Evolutionary conservation across 2,113 vertebrate genomes (phyloP), one percentile per base, ranked within the genome.

Genomic region (Austrofundulus limnaeus): DNA sequence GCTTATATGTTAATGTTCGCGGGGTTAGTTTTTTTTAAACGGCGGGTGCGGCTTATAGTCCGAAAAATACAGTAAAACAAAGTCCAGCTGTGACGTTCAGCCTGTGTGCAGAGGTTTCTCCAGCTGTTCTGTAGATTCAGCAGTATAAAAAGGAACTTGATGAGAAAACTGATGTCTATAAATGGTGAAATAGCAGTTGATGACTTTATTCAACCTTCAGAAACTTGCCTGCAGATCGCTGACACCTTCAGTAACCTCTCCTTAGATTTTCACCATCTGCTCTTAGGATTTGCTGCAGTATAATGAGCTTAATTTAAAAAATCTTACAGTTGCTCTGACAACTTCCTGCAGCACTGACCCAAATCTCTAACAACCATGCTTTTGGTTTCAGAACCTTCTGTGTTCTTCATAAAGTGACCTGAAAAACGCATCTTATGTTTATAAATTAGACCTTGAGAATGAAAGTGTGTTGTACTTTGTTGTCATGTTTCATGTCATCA

Each of bases 361-460:
- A 23, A 37, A 16, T 66, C 65, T 61, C 24, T 17, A 5, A 58
- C 55, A 2, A 61, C 58, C 66, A 61, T 86, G 70, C 73, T 86
- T 82, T 85, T 79, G 52, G 47, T 85, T 83, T 81, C 75, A 66
- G 48, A 7, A n/a, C 83, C 87, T 84, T 77, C 85, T 89, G 83
- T 67, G 77, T 47, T 78, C 82, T 86, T 80, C 16, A 25, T 63
- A 55, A 56, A 20, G 34, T 70, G 75, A 76, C 80, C 75, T 34
- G 34, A 55, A 57, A 66, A 68, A 51, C 60, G 5, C 41, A 52
- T 75, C 70, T 79, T 58, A 34, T 60, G 39, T 74, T 63, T 79
- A 38, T 34, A 80, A 83, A 74, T 72, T 47, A 70, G 24, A 66
- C 72, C 74, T 66, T 66, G 42, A n/a, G 88, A 84, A 70, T 50